Evolutionary conservation across 2,113 vertebrate genomes (phyloP).

Genomic region (Notarius quadriscutis): DNA sequence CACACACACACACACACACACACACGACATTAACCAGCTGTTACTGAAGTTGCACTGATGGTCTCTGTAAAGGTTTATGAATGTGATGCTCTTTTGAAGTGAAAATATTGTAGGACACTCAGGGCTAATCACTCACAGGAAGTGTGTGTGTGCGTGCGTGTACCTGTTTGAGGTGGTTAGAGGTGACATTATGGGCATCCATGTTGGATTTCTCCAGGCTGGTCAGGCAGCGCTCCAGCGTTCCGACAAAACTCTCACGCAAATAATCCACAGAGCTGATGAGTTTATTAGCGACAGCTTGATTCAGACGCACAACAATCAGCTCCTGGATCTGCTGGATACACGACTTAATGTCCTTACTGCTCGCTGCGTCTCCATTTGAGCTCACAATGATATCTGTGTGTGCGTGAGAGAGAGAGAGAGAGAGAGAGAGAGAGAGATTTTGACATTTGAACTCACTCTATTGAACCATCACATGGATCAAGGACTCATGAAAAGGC

Average conservation of each 20-base stretch:
- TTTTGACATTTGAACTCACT: too few species aligned
- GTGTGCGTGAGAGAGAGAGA: background rate
- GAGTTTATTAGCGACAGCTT: constrained; percentile 94
- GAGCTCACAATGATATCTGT: constrained; percentile 89
- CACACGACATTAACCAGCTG: background rate
- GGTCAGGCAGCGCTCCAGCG: constrained; percentile 90
- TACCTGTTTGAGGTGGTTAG: constrained; percentile 97
- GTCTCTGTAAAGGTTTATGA: background rate
- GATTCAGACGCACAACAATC: constrained; percentile 89
- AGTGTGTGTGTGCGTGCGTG: background rate
- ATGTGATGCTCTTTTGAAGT: background rate
- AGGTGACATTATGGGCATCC: constrained; percentile 82
- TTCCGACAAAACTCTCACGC: constrained; percentile 95
- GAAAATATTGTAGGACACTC: background rate
- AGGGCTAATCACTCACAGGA: constrained; percentile 2
- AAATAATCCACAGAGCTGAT: constrained; percentile 96
- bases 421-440: background rate
- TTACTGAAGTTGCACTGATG: background rate
- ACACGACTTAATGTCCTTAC: constrained; percentile 90
- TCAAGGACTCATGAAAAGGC: too few species aligned
- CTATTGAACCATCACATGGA: too few species aligned
- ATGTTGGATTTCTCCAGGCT: constrained; percentile 90
- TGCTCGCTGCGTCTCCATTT: constrained; percentile 88
- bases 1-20: background rate
- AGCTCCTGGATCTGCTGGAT: constrained; percentile 96